phyloP scores from a whole-genome alignment of 2,888 invertebrate species.

The Lottia gigantea region DNA sequence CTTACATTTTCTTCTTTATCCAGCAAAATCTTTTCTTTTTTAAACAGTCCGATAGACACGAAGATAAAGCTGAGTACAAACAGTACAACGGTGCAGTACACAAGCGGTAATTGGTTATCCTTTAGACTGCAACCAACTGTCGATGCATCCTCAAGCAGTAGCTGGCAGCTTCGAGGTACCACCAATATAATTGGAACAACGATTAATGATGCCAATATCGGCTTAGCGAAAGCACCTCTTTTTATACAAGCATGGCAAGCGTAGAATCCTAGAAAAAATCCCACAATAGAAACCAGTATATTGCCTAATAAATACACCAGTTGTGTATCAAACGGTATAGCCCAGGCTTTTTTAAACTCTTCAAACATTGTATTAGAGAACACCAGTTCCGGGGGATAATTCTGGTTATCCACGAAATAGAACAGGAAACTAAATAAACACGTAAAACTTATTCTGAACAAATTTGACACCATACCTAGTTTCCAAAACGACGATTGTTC shows the following conservation, averaged over 20 bases:
- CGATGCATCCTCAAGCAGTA: background rate
- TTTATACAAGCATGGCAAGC: constrained; percentile 57
- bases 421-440: constrained; percentile 33
- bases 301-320: background rate
- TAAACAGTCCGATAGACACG: constrained; percentile 34
- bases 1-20: constrained; percentile 52
- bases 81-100: no score
- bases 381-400: constrained; percentile 13
- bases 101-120: no score
- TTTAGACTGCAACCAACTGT: no score
- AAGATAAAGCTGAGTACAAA: no score
- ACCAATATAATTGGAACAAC: constrained; percentile 35
- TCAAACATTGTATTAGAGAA: constrained; percentile 16
- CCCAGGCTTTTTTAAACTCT: constrained; percentile 32
- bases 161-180: constrained; percentile 24
- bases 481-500: constrained; percentile 29
- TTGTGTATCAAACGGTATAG: background rate
- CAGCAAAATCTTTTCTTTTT: constrained; percentile 42
- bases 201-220: constrained; percentile 47
- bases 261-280: constrained; percentile 37
- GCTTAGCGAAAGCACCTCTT: constrained; percentile 47
- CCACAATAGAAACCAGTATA: constrained; percentile 13
- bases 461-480: constrained; percentile 30
- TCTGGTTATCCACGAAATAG: constrained; percentile 33
- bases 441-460: constrained; percentile 28